phyloP scores from a whole-genome alignment of 2,113 vertebrate genomes.

The Triplophysa tibetana region DNA sequence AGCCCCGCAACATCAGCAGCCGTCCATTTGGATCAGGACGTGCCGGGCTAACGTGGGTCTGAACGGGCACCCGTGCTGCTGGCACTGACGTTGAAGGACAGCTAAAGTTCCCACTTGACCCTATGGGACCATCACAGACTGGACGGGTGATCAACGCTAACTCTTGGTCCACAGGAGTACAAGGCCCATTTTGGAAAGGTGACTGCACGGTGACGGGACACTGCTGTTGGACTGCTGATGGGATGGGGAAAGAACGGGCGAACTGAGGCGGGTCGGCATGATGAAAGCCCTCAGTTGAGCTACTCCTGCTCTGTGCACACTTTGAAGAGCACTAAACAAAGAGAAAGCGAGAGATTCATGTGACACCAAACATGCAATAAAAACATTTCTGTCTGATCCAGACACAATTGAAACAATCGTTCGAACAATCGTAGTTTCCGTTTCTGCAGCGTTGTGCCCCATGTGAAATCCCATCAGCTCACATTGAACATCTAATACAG shows the following conservation, averaged over 20 bases:
- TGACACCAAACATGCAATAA: not conserved
- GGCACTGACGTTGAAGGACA: not conserved
- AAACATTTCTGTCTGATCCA: too few relatives aligned
- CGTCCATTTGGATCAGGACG: not conserved
- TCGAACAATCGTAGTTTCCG: too few relatives aligned
- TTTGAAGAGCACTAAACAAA: conserved; percentile 15
- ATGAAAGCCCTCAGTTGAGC: conserved; percentile 26
- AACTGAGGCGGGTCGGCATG: not conserved
- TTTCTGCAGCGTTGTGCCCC: too few relatives aligned
- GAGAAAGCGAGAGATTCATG: not conserved
- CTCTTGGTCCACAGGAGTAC: not conserved
- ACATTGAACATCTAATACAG: not conserved
- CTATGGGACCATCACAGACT: not conserved
- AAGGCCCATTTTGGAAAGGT: not conserved
- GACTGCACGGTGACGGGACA: not conserved
- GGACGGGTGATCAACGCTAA: not conserved
- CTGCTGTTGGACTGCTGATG: not conserved
- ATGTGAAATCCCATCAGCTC: too few relatives aligned
- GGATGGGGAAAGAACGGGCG: not conserved
- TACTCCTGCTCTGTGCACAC: conserved; percentile 6
- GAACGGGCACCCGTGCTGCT: not conserved
- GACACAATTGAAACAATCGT: too few relatives aligned
- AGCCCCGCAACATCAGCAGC: conserved; percentile 9
- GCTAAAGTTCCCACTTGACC: not conserved
- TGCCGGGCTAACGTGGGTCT: not conserved